phyloP scores from a whole-genome alignment of 1,140 invertebrate genomes.

The Mycetomoellerius zeteki region DNA sequence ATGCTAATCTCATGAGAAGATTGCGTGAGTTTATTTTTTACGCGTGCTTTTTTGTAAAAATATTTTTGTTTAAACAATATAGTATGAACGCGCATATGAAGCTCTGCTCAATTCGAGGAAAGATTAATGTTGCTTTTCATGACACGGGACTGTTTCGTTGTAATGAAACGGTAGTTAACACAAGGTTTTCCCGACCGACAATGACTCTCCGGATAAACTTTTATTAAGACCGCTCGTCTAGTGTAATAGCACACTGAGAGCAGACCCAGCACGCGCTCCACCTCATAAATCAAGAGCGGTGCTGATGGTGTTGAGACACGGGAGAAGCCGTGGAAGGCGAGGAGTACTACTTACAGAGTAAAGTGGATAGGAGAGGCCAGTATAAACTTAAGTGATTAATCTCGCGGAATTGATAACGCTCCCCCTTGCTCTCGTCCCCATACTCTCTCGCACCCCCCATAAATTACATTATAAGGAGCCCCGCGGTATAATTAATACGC shows the following conservation, averaged over 20 bases:
- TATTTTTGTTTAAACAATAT: conserved; percentile 31
- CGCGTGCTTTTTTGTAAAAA: neutral
- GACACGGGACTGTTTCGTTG: conserved; percentile 59
- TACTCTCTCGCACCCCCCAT: conserved; percentile 79
- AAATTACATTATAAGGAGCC: conserved; percentile 84
- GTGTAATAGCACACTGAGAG: conserved; percentile 49
- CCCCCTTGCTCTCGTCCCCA: conserved; percentile 72
- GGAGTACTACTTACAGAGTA: conserved; percentile 79
- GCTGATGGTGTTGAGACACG: conserved; percentile 74
- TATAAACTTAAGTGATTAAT: conserved; percentile 85
- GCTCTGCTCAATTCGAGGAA: conserved; percentile 1
- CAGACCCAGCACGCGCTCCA: conserved; percentile 43
- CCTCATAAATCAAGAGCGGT: conserved; percentile 82
- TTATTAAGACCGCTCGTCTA: conserved; percentile 60
- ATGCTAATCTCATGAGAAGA: neutral
- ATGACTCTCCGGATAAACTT: conserved; percentile 54
- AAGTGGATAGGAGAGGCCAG: conserved; percentile 81
- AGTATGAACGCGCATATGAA: neutral
- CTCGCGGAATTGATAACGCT: conserved; percentile 83
- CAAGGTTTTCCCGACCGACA: conserved; percentile 62
- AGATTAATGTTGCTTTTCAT: conserved; percentile 62
- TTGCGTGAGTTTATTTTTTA: neutral
- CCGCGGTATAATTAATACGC: conserved; percentile 83
- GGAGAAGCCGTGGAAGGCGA: conserved; percentile 74
- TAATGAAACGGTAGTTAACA: conserved; percentile 65